Conservation (phyloP, 2,113 vertebrate genomes). For the Toxostoma redivivum region DNA sequence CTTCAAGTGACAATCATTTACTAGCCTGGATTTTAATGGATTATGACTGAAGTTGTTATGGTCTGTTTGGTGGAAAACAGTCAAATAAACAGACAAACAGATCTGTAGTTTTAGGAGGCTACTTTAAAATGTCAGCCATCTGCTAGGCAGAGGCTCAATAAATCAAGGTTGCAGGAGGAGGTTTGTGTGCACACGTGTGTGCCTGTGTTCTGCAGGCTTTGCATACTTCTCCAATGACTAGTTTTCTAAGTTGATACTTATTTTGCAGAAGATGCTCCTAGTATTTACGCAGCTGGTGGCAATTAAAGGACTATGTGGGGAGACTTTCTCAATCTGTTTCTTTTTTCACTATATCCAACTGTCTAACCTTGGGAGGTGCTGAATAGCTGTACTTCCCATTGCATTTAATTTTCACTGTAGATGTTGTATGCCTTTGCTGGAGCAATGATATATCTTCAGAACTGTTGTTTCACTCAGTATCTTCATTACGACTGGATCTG, state of each 20-base stretch:
- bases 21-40: neutral
- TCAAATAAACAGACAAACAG: neutral
- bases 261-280: constrained; percentile 67
- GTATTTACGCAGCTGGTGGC: constrained; percentile 66
- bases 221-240: constrained; percentile 70
- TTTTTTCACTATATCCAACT: neutral
- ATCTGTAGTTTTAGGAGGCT: constrained; percentile 1
- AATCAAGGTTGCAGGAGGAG: constrained; percentile 48
- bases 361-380: neutral
- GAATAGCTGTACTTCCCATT: neutral
- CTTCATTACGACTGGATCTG: rapidly evolving
- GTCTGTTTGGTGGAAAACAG: neutral
- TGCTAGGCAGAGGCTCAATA: constrained; percentile 59
- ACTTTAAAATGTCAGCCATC: constrained; percentile 56
- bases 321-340: neutral
- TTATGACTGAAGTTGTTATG: neutral
- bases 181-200: neutral
- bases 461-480: neutral
- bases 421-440: neutral
- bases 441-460: neutral
- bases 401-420: neutral
- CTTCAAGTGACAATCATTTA: neutral
- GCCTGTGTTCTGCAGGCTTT: constrained; percentile 50
- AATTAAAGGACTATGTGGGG: constrained; percentile 55
- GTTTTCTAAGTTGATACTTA: constrained; percentile 60